These are phyloP conservation scores for Catotricha subobsoleta DNA, from an alignment of 2,888 invertebrate species.

Conservation along the genomic window DNA sequence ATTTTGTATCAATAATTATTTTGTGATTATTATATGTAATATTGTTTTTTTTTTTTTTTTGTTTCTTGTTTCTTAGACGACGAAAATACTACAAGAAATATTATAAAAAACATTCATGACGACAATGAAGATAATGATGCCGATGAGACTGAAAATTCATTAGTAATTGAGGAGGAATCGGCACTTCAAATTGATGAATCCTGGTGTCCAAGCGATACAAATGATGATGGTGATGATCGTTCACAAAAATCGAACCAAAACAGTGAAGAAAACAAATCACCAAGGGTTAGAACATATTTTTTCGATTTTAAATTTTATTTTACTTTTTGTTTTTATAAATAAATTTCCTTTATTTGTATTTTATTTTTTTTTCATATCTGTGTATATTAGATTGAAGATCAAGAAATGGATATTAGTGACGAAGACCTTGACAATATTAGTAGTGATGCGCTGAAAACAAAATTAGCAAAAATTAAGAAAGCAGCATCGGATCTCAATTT, in stretches of 20 bases:
- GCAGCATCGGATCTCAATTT: no score
- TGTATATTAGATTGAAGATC: no score
- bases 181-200: conserved; percentile 37
- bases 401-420: no score
- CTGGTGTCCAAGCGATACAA: conserved; percentile 30
- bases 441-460: no score
- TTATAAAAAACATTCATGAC: background rate
- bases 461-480: no score
- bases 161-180: conserved; percentile 22
- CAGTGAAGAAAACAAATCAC: background rate
- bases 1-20: background rate
- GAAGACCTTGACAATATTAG: no score
- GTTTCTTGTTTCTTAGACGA: conserved; percentile 10
- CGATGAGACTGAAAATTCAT: conserved; percentile 26
- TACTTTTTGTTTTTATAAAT: background rate
- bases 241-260: background rate
- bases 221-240: background rate
- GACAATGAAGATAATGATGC: conserved; percentile 37
- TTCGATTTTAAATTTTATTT: background rate
- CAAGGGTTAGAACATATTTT: background rate
- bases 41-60: conserved; percentile 2
- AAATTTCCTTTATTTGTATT: background rate
- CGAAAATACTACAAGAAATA: background rate
- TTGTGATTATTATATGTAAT: background rate
- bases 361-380: background rate